phyloP scores from a whole-genome alignment of 1,140 invertebrate genomes.

The Mactra quadrangularis region DNA sequence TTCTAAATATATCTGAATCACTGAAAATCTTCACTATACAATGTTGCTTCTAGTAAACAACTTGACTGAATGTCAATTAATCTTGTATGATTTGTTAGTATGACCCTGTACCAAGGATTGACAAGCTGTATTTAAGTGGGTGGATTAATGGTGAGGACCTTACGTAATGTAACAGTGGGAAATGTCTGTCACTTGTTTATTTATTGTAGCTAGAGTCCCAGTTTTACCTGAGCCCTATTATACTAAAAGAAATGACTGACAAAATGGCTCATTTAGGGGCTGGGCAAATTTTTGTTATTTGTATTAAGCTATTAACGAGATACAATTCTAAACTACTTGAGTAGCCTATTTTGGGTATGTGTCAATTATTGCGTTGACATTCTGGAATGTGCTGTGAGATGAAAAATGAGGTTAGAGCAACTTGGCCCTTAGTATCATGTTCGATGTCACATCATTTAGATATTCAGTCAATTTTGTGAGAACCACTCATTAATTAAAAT shows the following conservation, averaged over 20 bases:
- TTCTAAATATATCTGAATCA: too few relatives aligned
- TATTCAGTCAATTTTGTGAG: too few relatives aligned
- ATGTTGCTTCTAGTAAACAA: too few relatives aligned
- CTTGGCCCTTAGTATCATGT: not conserved
- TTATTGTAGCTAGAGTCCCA: constrained; percentile 10
- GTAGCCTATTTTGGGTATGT: constrained; percentile 26
- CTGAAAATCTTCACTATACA: too few relatives aligned
- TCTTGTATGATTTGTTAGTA: too few relatives aligned
- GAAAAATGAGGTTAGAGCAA: constrained; percentile 32
- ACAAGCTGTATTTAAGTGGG: constrained; percentile 33
- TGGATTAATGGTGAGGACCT: not conserved
- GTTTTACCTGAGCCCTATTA: not conserved
- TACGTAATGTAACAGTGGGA: constrained; percentile 7
- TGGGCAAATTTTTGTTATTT: constrained; percentile 24
- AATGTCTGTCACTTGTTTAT: constrained; percentile 42
- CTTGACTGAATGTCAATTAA: too few relatives aligned
- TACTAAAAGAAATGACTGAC: not conserved
- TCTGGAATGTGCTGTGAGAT: constrained; percentile 26
- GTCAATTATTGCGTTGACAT: constrained; percentile 34
- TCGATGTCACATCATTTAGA: too few relatives aligned
- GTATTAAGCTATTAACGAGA: constrained; percentile 10
- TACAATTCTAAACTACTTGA: not conserved
- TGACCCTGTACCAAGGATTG: not conserved
- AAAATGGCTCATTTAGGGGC: constrained; percentile 31
- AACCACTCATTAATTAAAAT: too few relatives aligned